Evolutionary conservation across 2,113 vertebrate species (phyloP).

Genomic region (Speoplatyrhinus poulsoni): DNA sequence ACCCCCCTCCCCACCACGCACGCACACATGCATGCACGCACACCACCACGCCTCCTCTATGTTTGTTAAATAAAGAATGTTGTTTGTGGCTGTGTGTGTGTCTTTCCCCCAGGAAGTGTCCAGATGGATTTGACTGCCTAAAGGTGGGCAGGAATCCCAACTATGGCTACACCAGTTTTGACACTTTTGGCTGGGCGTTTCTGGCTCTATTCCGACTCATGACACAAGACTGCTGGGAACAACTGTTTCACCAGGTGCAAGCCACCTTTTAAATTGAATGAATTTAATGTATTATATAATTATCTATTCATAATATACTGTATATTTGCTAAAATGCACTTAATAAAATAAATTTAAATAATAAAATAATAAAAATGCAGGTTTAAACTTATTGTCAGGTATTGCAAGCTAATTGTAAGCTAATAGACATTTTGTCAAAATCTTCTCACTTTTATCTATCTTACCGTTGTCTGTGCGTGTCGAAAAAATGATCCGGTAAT

Average conservation of each 20-base stretch:
- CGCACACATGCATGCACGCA: too few relatives aligned
- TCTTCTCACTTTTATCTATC: too few relatives aligned
- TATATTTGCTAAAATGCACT: too few relatives aligned
- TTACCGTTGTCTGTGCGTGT: too few relatives aligned
- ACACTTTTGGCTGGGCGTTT: conserved; percentile 96
- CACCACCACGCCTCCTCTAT: background rate
- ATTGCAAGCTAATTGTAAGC: too few relatives aligned
- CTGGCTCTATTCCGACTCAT: conserved; percentile 93
- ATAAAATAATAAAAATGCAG: too few relatives aligned
- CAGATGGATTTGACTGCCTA: conserved; percentile 88
- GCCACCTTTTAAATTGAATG: background rate
- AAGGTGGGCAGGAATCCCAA: conserved; percentile 92
- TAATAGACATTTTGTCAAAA: too few relatives aligned
- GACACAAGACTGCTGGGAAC: conserved; percentile 97
- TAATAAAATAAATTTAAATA: too few relatives aligned
- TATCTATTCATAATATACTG: background rate
- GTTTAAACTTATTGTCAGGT: too few relatives aligned
- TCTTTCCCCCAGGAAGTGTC: conserved; percentile 83
- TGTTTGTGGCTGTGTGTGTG: conserved; percentile 15
- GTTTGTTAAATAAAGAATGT: conserved; percentile 1
- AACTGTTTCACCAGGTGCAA: conserved; percentile 94
- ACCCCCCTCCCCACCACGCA: background rate
- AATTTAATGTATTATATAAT: background rate
- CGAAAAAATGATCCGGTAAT: too few relatives aligned
- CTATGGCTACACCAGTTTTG: conserved; percentile 95